Evolutionary conservation across 2,797 vertebrate genomes (phyloP).

Genomic region (Arrhamphus sclerolepis): DNA sequence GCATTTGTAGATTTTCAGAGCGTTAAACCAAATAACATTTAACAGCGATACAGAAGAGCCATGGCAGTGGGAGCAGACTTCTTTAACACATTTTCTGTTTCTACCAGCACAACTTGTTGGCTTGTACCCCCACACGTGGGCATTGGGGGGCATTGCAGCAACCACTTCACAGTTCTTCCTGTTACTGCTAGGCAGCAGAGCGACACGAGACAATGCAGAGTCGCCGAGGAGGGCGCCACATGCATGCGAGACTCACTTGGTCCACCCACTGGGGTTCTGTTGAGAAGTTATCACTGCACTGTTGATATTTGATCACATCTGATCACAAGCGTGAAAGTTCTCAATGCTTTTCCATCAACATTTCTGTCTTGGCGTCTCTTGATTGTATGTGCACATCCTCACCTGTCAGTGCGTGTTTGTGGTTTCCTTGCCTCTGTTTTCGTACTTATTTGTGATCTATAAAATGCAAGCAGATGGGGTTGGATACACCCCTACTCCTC

Average conservation of each 20-base stretch:
- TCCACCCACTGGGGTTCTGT: slow-evolving; percentile 68
- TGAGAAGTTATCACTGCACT: slow-evolving; percentile 67
- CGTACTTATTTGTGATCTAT: slow-evolving; percentile 62
- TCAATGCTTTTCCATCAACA: slow-evolving; percentile 64
- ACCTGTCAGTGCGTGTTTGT: slow-evolving; percentile 65
- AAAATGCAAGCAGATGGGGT: slow-evolving; percentile 62
- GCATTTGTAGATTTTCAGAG: slow-evolving; percentile 5
- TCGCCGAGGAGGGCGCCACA: slow-evolving; percentile 68
- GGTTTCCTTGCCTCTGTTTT: slow-evolving; percentile 58
- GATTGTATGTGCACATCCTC: slow-evolving; percentile 64
- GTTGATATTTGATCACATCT: slow-evolving; percentile 66
- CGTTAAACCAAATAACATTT: slow-evolving; percentile 10
- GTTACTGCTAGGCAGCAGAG: slow-evolving; percentile 57
- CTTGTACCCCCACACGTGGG: slow-evolving; percentile 58
- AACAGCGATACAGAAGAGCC: slow-evolving; percentile 66
- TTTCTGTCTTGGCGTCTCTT: slow-evolving; percentile 68
- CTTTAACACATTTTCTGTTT: slow-evolving; percentile 82
- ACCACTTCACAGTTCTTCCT: slow-evolving; percentile 72
- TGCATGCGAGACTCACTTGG: slow-evolving; percentile 76
- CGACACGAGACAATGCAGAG: slow-evolving; percentile 66
- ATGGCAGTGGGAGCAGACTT: slow-evolving; percentile 64
- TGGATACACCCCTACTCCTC: slow-evolving; percentile 54
- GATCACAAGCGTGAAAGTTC: slow-evolving; percentile 72
- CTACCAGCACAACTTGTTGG: slow-evolving; percentile 77
- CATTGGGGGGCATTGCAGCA: slow-evolving; percentile 65